These are phyloP conservation scores for Yponomeuta sedellus DNA, from an alignment of 2,888 invertebrate genomes.

Conservation along the genomic window DNA sequence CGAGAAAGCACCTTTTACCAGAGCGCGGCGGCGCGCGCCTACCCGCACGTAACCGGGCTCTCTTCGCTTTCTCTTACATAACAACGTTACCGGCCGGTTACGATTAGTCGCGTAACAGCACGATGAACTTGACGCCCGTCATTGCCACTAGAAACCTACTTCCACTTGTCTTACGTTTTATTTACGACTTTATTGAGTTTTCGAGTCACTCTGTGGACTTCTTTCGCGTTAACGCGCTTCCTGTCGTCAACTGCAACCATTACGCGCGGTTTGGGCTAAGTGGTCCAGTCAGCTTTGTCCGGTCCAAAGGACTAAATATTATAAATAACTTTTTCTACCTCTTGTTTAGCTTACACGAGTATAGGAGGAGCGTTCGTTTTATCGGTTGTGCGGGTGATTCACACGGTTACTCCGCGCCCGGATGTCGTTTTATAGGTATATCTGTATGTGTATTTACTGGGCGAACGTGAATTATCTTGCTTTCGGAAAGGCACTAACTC, in stretches of 20 bases:
- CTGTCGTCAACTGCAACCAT: background rate
- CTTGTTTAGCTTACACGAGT: background rate
- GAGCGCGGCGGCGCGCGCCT: constrained; percentile 49
- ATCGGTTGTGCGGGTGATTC: background rate
- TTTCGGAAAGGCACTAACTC: background rate
- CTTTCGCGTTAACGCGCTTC: background rate
- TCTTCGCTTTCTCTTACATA: constrained; percentile 73
- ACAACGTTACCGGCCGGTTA: constrained; percentile 56
- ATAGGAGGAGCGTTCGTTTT: background rate
- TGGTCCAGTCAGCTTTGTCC: background rate
- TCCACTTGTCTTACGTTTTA: background rate
- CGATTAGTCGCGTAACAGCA: constrained; percentile 61
- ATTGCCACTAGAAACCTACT: constrained; percentile 22
- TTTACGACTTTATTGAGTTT: background rate
- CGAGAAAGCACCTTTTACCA: constrained; percentile 73
- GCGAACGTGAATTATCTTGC: background rate
- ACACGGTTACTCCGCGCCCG: constrained; percentile 8
- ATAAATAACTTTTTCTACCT: background rate
- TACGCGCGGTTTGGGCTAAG: background rate
- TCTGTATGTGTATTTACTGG: background rate
- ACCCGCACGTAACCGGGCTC: constrained; percentile 59
- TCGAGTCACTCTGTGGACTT: background rate
- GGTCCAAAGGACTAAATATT: background rate
- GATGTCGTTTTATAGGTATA: constrained; percentile 5
- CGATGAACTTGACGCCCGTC: constrained; percentile 61